Evolutionary conservation across 2,113 vertebrate species (phyloP).

Genomic region (Australoheros scitulus): DNA sequence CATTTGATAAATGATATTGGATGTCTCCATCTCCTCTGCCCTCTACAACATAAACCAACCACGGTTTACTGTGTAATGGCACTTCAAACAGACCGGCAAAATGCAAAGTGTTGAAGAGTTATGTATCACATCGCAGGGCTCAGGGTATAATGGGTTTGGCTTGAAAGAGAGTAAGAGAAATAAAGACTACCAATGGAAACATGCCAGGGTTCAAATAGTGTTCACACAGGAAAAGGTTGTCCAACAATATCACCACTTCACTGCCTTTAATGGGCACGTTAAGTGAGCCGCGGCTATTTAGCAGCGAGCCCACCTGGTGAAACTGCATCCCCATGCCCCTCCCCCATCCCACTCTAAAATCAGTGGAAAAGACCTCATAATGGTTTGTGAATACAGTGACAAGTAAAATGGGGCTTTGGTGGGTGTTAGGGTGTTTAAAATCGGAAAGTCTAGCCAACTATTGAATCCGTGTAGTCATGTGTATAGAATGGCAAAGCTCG

Average conservation of each 20-base stretch:
- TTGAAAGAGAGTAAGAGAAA: slow-evolving; percentile 7
- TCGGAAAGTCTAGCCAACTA: background rate
- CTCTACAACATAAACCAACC: slow-evolving; percentile 1
- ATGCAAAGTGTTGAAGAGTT: slow-evolving; percentile 16
- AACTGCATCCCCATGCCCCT: background rate
- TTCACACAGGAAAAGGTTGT: slow-evolving; percentile 35
- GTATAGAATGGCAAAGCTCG: background rate
- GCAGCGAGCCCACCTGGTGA: slow-evolving; percentile 55
- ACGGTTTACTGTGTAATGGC: background rate
- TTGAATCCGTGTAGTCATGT: background rate
- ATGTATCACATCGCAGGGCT: slow-evolving; percentile 1
- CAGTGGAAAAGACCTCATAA: slow-evolving; percentile 27
- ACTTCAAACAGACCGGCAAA: slow-evolving; percentile 10
- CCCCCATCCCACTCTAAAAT: slow-evolving; percentile 24
- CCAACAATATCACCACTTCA: slow-evolving; percentile 45
- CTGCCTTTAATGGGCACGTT: slow-evolving; percentile 50
- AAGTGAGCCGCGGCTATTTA: slow-evolving; percentile 48
- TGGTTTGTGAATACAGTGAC: slow-evolving; percentile 34
- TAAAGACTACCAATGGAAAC: slow-evolving; percentile 19
- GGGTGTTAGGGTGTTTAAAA: slow-evolving; percentile 25
- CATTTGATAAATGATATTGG: background rate
- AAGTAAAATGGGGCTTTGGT: slow-evolving; percentile 38
- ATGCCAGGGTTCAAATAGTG: slow-evolving; percentile 11
- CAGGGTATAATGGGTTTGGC: slow-evolving; percentile 14
- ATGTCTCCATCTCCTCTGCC: background rate